Conservation (phyloP, 2,797 vertebrate genomes). For the Heteromormyrus szaboi region DNA sequence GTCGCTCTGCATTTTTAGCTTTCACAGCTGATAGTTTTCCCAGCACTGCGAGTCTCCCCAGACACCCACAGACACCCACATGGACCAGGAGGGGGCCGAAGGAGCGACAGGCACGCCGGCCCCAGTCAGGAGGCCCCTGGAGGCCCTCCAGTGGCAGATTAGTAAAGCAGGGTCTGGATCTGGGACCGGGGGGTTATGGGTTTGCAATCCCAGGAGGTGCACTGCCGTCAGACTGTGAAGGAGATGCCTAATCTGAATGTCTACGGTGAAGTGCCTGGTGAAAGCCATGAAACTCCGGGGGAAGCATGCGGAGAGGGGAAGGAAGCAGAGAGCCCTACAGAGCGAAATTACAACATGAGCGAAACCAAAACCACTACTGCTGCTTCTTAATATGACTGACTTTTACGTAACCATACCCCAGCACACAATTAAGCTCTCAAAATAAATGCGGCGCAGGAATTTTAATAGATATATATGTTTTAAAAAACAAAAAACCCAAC, state of each 20-base stretch:
- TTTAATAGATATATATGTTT: background rate
- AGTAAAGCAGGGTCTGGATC: background rate
- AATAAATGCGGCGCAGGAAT: background rate
- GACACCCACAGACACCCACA: constrained; percentile 3
- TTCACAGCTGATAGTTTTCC: constrained; percentile 7
- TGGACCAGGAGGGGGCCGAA: background rate
- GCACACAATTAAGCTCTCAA: constrained; percentile 10
- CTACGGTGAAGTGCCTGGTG: background rate
- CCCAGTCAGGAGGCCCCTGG: background rate
- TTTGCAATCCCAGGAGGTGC: background rate
- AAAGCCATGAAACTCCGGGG: background rate
- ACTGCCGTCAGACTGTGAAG: background rate
- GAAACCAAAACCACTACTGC: background rate
- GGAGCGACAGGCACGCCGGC: background rate
- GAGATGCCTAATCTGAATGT: background rate
- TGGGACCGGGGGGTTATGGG: background rate
- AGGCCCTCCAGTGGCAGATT: background rate
- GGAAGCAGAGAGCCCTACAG: background rate
- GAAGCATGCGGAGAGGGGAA: background rate
- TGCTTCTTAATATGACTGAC: background rate
- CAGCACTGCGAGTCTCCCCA: background rate
- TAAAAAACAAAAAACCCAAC: background rate
- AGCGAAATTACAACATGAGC: background rate
- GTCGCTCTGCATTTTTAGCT: background rate
- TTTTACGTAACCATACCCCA: background rate